These are phyloP conservation scores for Acrobasis consociella DNA, from an alignment of 2,888 invertebrate genomes.

Conservation along the genomic window DNA sequence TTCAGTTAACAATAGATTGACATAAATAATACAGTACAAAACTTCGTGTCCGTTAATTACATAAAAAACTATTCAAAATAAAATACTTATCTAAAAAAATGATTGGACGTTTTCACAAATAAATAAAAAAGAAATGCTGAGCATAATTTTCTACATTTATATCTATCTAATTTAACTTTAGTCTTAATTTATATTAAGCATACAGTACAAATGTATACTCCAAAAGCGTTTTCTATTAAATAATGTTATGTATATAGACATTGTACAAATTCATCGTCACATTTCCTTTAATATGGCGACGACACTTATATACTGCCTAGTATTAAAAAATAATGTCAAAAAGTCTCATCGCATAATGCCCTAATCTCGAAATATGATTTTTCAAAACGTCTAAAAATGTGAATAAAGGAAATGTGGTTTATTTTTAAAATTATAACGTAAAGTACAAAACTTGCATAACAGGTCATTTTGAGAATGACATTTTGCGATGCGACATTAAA, in stretches of 20 bases:
- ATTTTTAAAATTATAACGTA: too few species aligned
- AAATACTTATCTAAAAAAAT: constrained; percentile 24
- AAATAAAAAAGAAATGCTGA: constrained; percentile 51
- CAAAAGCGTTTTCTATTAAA: constrained; percentile 68
- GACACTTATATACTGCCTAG: constrained; percentile 3
- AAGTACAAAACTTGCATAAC: too few species aligned
- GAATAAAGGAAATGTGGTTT: too few species aligned
- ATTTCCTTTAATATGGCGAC: constrained; percentile 21
- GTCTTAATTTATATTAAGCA: constrained; percentile 58
- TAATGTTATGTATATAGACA: constrained; percentile 50
- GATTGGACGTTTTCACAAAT: constrained; percentile 44
- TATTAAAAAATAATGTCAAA: constrained; percentile 32
- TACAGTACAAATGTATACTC: constrained; percentile 71
- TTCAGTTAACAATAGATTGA: too few species aligned
- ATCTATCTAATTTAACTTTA: constrained; percentile 68
- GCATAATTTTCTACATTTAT: constrained; percentile 72
- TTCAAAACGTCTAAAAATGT: too few species aligned
- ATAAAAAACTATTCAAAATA: constrained; percentile 15
- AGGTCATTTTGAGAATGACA: too few species aligned
- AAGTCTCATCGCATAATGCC: too few species aligned
- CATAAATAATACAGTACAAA: too few species aligned
- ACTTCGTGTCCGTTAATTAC: constrained; percentile 24
- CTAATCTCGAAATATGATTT: too few species aligned
- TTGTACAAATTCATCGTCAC: constrained; percentile 39
- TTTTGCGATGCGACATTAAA: constrained; percentile 25